These are phyloP conservation scores for Epicampocera succincta DNA, from an alignment of 2,888 invertebrate species.

Conservation along the genomic window DNA sequence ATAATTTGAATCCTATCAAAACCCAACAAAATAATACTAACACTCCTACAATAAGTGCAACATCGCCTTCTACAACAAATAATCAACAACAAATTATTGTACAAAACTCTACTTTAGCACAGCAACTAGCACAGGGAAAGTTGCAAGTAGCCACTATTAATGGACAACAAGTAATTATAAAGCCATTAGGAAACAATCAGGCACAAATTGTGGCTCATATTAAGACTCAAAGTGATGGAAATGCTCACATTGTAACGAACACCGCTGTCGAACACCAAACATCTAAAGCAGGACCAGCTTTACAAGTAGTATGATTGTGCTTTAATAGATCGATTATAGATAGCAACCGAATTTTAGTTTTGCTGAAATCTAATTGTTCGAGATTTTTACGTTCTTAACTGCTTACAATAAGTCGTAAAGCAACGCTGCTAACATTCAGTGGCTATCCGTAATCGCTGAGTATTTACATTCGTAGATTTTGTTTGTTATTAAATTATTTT, in stretches of 20 bases:
- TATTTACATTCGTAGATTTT: too few relatives aligned
- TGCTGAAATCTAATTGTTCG: background rate
- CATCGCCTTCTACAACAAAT: conserved; percentile 70
- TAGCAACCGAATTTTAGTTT: background rate
- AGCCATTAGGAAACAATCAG: conserved; percentile 89
- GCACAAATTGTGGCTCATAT: conserved; percentile 90
- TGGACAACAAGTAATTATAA: conserved; percentile 92
- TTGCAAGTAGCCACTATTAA: conserved; percentile 92
- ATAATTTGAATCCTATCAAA: conserved; percentile 65
- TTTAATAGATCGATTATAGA: too few relatives aligned
- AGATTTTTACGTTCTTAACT: too few relatives aligned
- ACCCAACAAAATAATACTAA: conserved; percentile 72
- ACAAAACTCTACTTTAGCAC: conserved; percentile 89
- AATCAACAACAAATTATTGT: conserved; percentile 87
- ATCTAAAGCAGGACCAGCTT: conserved; percentile 61
- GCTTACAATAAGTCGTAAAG: too few relatives aligned
- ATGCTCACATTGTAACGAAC: conserved; percentile 81
- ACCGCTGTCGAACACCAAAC: conserved; percentile 74
- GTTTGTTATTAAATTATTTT: conserved; percentile 4
- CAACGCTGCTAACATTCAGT: too few relatives aligned
- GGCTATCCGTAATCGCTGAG: too few relatives aligned
- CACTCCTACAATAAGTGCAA: conserved; percentile 64
- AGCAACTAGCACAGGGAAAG: conserved; percentile 91
- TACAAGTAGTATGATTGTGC: conserved; percentile 35
- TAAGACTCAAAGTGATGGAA: conserved; percentile 83